A percentile compares a stretch with the other conserved stretches of the same genome.
Evolutionary conservation across 2,113 vertebrate species (phyloP).

Genomic region (Petromus typicus): DNA sequence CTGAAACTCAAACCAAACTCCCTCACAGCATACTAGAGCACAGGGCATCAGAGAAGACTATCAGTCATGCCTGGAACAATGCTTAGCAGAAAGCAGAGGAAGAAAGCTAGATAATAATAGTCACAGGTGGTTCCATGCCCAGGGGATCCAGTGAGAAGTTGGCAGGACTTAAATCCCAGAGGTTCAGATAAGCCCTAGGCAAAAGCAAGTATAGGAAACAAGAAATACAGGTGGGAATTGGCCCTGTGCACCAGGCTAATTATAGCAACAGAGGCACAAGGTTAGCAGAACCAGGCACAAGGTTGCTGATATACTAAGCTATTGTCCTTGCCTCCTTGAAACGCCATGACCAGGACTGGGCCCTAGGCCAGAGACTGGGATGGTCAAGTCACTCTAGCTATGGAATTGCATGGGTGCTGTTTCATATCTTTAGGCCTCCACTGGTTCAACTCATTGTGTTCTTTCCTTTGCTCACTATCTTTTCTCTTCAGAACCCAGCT

Average conservation of each 20-base stretch:
- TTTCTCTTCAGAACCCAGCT: not conserved
- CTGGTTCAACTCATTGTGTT: not conserved
- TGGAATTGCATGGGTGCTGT: not conserved
- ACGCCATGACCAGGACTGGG: not conserved
- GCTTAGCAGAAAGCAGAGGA: not conserved
- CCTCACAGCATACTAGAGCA: not conserved
- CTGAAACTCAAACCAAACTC: constrained; percentile 25
- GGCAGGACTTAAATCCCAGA: not conserved
- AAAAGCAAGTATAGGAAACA: not conserved
- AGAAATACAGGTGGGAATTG: not conserved
- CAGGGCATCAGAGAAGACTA: not conserved
- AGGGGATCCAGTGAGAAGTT: not conserved
- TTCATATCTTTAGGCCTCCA: not conserved
- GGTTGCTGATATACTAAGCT: not conserved
- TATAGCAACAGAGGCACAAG: not conserved
- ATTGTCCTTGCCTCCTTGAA: not conserved
- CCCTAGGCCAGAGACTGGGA: not conserved
- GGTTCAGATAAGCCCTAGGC: not conserved
- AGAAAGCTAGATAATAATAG: not conserved
- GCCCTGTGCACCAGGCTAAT: not conserved
- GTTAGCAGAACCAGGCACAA: not conserved
- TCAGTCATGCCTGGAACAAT: not conserved
- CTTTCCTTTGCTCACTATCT: not conserved
- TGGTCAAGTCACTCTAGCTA: not conserved
- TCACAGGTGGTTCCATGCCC: not conserved